Conservation (phyloP, 2,888 invertebrate genomes). For the Drosophila diplacantha region DNA sequence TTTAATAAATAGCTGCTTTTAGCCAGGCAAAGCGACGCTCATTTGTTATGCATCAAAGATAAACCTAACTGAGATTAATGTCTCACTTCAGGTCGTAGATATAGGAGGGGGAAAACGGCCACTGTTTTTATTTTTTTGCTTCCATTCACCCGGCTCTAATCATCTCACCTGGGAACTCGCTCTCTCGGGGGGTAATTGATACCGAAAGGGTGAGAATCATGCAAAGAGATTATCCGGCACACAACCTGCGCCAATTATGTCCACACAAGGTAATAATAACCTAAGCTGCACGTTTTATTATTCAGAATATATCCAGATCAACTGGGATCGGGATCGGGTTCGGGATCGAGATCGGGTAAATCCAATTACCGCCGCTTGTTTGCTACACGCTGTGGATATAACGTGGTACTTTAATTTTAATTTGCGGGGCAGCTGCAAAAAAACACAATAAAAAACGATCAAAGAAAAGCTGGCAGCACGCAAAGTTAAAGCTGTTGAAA, state of each 20-base stretch:
- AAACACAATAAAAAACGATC: constrained; percentile 5
- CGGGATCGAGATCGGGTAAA: constrained; percentile 36
- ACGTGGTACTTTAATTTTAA: constrained; percentile 29
- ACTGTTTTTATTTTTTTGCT: constrained; percentile 17
- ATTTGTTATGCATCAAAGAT: constrained; percentile 73
- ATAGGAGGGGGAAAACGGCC: constrained; percentile 18
- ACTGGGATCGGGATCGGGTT: constrained; percentile 21
- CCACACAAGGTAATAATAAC: constrained; percentile 62
- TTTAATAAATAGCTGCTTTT: constrained; percentile 71
- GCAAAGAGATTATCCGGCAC: constrained; percentile 47
- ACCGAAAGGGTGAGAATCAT: constrained; percentile 44
- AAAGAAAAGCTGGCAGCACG: constrained; percentile 51
- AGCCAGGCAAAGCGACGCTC: constrained; percentile 60
- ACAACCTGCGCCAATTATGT: constrained; percentile 62
- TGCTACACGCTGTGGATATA: constrained; percentile 19
- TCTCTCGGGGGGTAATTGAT: constrained; percentile 10
- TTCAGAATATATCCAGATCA: constrained; percentile 33
- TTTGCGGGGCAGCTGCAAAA: constrained; percentile 35
- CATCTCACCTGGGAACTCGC: constrained; percentile 8
- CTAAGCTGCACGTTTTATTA: constrained; percentile 58
- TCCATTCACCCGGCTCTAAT: constrained; percentile 25
- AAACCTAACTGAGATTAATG: constrained; percentile 72
- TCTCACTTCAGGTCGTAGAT: constrained; percentile 61
- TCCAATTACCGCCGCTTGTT: constrained; percentile 33
- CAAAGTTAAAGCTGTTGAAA: constrained; percentile 66